Evolutionary conservation across 2,113 vertebrate genomes (phyloP).

Genomic region (Smithornis capensis): DNA sequence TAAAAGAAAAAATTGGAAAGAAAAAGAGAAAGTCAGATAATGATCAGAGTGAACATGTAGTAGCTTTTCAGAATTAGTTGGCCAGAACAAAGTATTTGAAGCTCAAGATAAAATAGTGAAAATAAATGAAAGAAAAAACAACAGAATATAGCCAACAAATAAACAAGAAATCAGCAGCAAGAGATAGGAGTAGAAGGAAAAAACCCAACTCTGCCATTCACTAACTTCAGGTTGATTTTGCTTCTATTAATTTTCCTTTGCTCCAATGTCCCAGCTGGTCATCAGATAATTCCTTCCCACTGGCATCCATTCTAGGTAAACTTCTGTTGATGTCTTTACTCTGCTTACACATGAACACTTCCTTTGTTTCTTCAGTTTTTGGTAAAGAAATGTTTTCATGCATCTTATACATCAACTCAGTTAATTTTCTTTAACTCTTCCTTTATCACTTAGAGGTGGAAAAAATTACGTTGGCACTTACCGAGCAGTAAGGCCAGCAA

Average conservation of each 20-base stretch:
- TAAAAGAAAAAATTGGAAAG: slow-evolving; percentile 11
- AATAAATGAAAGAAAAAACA: neutral
- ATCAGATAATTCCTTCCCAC: neutral
- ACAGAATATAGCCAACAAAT: neutral
- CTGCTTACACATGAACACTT: neutral
- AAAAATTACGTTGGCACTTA: neutral
- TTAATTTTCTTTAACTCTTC: neutral
- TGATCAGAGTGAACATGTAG: slow-evolving; percentile 14
- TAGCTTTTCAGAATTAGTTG: slow-evolving; percentile 32
- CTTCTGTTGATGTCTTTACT: neutral
- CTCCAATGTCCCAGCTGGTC: neutral
- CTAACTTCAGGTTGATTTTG: neutral
- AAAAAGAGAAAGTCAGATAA: slow-evolving; percentile 14
- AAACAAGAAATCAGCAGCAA: neutral
- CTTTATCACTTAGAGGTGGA: neutral
- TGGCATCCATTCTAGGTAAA: neutral
- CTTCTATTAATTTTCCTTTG: neutral
- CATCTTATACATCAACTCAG: neutral
- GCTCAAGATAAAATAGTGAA: slow-evolving; percentile 9
- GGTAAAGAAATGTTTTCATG: slow-evolving; percentile 14
- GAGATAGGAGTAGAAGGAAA: neutral
- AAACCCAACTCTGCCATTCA: neutral
- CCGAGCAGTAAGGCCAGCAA: neutral
- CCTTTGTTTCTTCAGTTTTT: neutral
- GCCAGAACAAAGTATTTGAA: slow-evolving; percentile 18